Evolutionary conservation across 1,140 invertebrate genomes (phyloP).

Genomic region (Drosophila pseudoananassae): DNA sequence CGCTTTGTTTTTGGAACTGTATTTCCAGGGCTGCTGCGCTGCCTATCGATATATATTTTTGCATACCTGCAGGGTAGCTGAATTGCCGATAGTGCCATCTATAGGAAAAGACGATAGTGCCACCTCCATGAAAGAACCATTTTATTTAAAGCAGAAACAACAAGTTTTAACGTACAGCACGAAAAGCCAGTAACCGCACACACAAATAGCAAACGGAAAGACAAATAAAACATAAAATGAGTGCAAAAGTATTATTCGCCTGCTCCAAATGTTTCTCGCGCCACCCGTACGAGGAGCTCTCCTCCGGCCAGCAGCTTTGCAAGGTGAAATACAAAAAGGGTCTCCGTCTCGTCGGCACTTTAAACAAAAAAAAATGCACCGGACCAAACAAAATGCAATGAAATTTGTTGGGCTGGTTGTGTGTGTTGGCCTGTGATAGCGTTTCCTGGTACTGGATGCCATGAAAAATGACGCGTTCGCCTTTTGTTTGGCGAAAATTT

Average conservation of each 20-base stretch:
- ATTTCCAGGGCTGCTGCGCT: slow-evolving; percentile 51
- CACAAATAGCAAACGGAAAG: slow-evolving; percentile 24
- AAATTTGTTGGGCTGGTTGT: slow-evolving; percentile 34
- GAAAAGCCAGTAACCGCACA: slow-evolving; percentile 35
- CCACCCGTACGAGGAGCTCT: slow-evolving; percentile 97
- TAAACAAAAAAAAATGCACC: slow-evolving; percentile 18
- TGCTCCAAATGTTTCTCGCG: slow-evolving; percentile 97
- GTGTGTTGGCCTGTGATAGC: slow-evolving; percentile 44
- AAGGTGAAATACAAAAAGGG: slow-evolving; percentile 88
- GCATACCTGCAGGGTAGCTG: not conserved
- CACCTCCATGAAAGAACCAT: slow-evolving; percentile 44
- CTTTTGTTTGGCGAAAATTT: slow-evolving; percentile 51
- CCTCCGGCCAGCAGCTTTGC: slow-evolving; percentile 96
- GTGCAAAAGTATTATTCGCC: slow-evolving; percentile 90
- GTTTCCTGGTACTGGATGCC: slow-evolving; percentile 36
- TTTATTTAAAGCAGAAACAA: slow-evolving; percentile 57
- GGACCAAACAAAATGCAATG: slow-evolving; percentile 50
- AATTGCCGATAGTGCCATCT: not conserved
- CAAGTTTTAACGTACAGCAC: slow-evolving; percentile 40
- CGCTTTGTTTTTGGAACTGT: slow-evolving; percentile 44
- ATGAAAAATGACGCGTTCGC: slow-evolving; percentile 54
- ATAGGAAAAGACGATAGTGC: not conserved
- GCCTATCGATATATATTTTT: slow-evolving; percentile 13
- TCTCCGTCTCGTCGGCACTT: slow-evolving; percentile 11
- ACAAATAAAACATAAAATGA: slow-evolving; percentile 53